These are phyloP conservation scores for Drepana arcuata DNA, from an alignment of 1,140 invertebrate genomes.

Conservation along the genomic window DNA sequence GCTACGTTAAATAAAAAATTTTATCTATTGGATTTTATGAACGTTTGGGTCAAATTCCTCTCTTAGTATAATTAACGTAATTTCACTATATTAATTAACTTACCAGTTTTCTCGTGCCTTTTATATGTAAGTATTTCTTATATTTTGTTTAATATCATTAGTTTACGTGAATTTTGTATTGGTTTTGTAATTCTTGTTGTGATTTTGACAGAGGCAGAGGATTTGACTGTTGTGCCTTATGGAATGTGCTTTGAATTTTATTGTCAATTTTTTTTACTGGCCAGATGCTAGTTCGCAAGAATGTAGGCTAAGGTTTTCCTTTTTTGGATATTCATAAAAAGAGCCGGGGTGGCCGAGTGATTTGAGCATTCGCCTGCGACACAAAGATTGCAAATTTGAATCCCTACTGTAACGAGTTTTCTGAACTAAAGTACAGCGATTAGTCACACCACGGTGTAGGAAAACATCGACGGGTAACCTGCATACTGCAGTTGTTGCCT, in stretches of 20 bases:
- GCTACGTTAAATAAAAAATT: background rate
- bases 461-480: too few relatives aligned
- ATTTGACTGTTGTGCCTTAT: constrained; percentile 20
- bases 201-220: constrained; percentile 3
- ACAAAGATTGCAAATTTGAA: too few relatives aligned
- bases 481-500: too few relatives aligned
- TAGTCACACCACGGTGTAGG: too few relatives aligned
- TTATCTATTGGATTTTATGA: background rate
- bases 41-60: constrained; percentile 14
- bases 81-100: background rate
- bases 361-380: too few relatives aligned
- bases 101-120: background rate
- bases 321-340: too few relatives aligned
- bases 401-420: too few relatives aligned
- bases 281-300: too few relatives aligned
- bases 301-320: too few relatives aligned
- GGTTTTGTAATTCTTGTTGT: constrained; percentile 2
- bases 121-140: background rate
- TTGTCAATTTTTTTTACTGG: background rate
- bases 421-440: too few relatives aligned
- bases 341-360: too few relatives aligned
- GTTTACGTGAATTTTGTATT: constrained; percentile 8
- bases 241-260: constrained; percentile 14
- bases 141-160: constrained; percentile 7
- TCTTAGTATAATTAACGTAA: constrained; percentile 1